phyloP scores from a whole-genome alignment of 23 tunicate species.

The Aplidium turbinatum region DNA sequence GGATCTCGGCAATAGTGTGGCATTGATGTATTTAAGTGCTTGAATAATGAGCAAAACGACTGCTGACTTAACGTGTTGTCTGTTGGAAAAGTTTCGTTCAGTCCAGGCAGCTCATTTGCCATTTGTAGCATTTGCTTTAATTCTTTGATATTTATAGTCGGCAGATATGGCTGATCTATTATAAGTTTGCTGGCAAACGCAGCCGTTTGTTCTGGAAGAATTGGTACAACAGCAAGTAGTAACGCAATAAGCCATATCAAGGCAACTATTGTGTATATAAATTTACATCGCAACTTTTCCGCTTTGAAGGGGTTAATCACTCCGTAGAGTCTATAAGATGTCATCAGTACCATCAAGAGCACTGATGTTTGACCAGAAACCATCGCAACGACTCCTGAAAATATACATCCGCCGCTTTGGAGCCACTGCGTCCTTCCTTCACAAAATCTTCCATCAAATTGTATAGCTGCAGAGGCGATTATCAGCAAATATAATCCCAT shows the following conservation, averaged over 20 bases:
- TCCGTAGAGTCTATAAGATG: conserved; percentile 58
- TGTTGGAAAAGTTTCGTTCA: background rate
- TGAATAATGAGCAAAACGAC: conserved; percentile 13
- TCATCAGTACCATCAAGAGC: conserved; percentile 66
- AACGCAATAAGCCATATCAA: conserved; percentile 50
- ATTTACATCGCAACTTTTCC: conserved; percentile 29
- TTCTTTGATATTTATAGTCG: background rate
- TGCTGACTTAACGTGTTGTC: background rate
- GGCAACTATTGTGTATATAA: conserved; percentile 17
- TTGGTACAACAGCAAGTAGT: conserved; percentile 38
- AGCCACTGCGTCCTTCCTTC: conserved; percentile 33
- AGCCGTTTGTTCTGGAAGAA: background rate
- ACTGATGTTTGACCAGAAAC: conserved; percentile 70
- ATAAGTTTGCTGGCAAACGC: background rate
- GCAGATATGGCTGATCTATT: conserved; percentile 25
- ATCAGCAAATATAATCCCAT: conserved; percentile 64
- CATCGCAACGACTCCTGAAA: conserved; percentile 46
- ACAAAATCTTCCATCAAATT: conserved; percentile 52
- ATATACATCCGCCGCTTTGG: conserved; percentile 33
- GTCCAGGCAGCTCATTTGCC: conserved; percentile 5
- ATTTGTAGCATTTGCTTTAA: background rate
- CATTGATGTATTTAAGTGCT: background rate
- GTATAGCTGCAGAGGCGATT: conserved; percentile 28
- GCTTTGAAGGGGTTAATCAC: conserved; percentile 55
- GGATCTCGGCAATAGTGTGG: conserved; percentile 16